Percentiles rank a stretch among this genome's conserved stretches.
Evolutionary conservation across 2,888 invertebrate species (phyloP).

Genomic region (Cataglyphis cursor): DNA sequence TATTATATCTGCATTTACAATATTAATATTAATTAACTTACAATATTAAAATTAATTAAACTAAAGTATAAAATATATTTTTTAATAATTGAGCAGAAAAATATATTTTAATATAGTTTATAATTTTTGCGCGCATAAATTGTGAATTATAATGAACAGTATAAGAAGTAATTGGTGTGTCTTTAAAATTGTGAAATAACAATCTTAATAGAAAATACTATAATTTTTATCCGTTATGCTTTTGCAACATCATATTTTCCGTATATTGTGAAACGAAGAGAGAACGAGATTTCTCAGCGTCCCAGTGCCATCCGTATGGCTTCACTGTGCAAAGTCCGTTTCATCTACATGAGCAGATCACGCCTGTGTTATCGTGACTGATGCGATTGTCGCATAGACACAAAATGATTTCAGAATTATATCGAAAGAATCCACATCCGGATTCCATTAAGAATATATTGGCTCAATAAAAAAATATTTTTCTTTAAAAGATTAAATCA

Average conservation of each 20-base stretch:
- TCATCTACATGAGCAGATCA: slow-evolving; percentile 9
- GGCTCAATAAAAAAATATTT: not conserved
- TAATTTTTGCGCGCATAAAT: not conserved
- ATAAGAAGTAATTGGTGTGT: not conserved
- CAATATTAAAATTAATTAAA: not conserved
- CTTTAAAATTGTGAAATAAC: not conserved
- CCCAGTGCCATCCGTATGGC: slow-evolving; percentile 30
- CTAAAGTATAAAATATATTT: not conserved
- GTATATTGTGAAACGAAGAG: not conserved
- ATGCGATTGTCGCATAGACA: slow-evolving; percentile 17
- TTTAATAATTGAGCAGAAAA: not conserved
- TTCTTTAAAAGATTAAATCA: not conserved
- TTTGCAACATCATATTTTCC: not conserved
- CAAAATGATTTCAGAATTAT: slow-evolving; percentile 36
- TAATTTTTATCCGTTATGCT: not conserved
- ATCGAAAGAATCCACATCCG: not conserved
- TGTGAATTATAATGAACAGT: not conserved
- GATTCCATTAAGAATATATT: not conserved
- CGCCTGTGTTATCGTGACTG: slow-evolving; percentile 45
- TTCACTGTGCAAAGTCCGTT: slow-evolving; percentile 65
- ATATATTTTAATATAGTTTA: not conserved
- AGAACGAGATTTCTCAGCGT: not conserved
- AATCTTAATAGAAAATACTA: not conserved
- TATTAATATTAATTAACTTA: not conserved
- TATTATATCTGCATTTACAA: not conserved